phyloP scores from a whole-genome alignment of 1,140 invertebrate genomes.

The Physella acuta region DNA sequence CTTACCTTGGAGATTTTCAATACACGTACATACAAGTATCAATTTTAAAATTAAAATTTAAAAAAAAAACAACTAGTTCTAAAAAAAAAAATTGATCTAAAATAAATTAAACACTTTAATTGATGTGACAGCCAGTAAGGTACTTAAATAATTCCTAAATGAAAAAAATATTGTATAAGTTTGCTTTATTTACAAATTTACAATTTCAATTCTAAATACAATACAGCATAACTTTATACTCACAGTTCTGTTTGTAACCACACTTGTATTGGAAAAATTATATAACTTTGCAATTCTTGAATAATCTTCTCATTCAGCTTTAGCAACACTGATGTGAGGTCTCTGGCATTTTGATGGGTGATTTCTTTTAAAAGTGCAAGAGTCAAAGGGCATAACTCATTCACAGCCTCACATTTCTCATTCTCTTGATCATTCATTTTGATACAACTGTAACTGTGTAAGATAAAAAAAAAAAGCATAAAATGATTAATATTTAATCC shows the following conservation, averaged over 20 bases:
- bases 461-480: no score
- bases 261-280: conserved; percentile 14
- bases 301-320: not conserved
- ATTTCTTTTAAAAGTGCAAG: conserved; percentile 3
- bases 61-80: not conserved
- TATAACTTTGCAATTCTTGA: conserved; percentile 13
- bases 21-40: no score
- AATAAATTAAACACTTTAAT: not conserved
- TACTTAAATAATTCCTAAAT: no score
- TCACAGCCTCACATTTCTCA: not conserved
- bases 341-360: not conserved
- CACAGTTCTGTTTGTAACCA: not conserved
- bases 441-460: no score
- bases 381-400: not conserved
- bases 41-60: not conserved
- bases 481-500: no score
- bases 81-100: not conserved
- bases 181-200: no score
- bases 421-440: no score
- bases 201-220: no score
- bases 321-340: not conserved
- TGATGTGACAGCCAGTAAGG: not conserved
- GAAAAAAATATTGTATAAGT: no score
- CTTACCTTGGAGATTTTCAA: no score
- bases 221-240: not conserved